phyloP scores from a whole-genome alignment of 2,888 invertebrate species.

The Toxonevra muliebris region DNA sequence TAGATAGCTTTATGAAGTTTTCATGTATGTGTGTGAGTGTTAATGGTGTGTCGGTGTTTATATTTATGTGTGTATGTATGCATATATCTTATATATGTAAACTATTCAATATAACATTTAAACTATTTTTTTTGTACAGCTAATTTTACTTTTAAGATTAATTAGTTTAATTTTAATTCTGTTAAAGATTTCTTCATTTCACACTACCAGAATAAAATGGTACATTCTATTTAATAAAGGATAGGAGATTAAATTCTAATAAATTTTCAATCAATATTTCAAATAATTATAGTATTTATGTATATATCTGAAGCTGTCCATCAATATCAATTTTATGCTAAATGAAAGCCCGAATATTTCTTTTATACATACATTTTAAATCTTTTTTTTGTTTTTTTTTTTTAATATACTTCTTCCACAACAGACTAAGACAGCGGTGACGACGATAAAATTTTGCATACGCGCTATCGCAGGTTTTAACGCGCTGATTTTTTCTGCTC shows the following conservation, averaged over 20 bases:
- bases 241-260: too few relatives aligned
- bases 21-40: conserved; percentile 29
- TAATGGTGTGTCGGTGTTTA: conserved; percentile 25
- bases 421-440: too few relatives aligned
- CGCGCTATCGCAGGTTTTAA: too few relatives aligned
- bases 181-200: not conserved
- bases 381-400: conserved; percentile 43
- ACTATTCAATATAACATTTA: conserved; percentile 38
- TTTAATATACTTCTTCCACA: conserved; percentile 33
- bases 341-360: conserved; percentile 43
- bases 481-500: too few relatives aligned
- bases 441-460: too few relatives aligned
- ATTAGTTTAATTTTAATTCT: conserved; percentile 5
- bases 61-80: conserved; percentile 15
- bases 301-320: too few relatives aligned
- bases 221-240: too few relatives aligned
- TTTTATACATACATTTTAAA: conserved; percentile 37
- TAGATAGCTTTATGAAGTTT: too few relatives aligned
- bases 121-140: conserved; percentile 51
- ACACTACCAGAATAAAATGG: too few relatives aligned
- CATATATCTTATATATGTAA: conserved; percentile 2
- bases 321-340: conserved; percentile 15
- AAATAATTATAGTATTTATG: too few relatives aligned
- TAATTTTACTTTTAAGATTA: conserved; percentile 46
- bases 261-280: too few relatives aligned